Evolutionary conservation across 2,797 vertebrate species (phyloP).

Genomic region (Chlorospingus flavigularis): DNA sequence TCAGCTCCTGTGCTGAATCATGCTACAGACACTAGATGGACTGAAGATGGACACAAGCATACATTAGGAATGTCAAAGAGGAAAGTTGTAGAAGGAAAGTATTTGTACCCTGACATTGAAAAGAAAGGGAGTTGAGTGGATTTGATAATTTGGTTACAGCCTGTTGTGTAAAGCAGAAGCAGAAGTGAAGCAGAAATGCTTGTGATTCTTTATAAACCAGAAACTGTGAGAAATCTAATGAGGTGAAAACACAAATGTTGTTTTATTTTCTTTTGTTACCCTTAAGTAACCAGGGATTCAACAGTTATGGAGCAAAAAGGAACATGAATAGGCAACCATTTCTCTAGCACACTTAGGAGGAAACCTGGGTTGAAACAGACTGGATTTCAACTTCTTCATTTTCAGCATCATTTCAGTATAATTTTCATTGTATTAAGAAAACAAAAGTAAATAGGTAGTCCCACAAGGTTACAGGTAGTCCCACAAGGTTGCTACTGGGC

Average conservation of each 20-base stretch:
- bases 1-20: constrained; percentile 5
- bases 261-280: not conserved
- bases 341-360: not conserved
- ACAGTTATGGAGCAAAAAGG: not conserved
- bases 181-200: not conserved
- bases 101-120: not conserved
- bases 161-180: not conserved
- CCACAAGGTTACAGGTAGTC: not conserved
- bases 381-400: not conserved
- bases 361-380: not conserved
- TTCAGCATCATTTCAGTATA: not conserved
- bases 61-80: not conserved
- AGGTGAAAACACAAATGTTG: not conserved
- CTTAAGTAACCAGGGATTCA: not conserved
- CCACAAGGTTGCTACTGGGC: not conserved
- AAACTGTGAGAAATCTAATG: not conserved
- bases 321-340: not conserved
- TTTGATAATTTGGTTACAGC: not conserved
- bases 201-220: not conserved
- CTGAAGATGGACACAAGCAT: not conserved
- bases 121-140: not conserved
- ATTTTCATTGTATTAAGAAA: not conserved
- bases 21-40: not conserved
- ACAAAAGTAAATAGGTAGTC: not conserved
- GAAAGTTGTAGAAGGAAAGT: not conserved